phyloP scores from a whole-genome alignment of 1,140 invertebrate genomes.

The Drosophila ogumai region DNA sequence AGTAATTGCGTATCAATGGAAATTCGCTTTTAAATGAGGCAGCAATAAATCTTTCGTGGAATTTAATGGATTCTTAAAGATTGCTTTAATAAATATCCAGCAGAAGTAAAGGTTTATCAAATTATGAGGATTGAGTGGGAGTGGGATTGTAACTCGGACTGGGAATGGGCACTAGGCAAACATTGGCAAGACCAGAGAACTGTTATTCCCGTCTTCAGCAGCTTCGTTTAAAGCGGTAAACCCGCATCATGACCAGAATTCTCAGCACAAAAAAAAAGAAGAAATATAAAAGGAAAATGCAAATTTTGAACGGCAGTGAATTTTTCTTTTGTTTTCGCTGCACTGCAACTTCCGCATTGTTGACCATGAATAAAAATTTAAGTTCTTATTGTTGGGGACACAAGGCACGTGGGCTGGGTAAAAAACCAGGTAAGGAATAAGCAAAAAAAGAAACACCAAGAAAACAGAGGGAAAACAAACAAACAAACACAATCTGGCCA shows the following conservation, averaged over 20 bases:
- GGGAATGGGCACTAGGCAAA: neutral
- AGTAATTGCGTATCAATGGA: slow-evolving; percentile 44
- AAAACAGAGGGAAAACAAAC: slow-evolving; percentile 2
- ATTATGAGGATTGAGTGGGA: slow-evolving; percentile 15
- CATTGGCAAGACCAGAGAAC: slow-evolving; percentile 23
- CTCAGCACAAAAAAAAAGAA: slow-evolving; percentile 11
- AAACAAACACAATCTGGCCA: slow-evolving; percentile 37
- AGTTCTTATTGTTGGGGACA: slow-evolving; percentile 75
- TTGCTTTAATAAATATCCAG: neutral
- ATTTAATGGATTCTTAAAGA: slow-evolving; percentile 8
- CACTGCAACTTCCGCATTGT: slow-evolving; percentile 80
- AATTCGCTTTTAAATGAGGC: slow-evolving; percentile 13
- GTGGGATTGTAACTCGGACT: neutral
- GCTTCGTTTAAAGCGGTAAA: slow-evolving; percentile 48
- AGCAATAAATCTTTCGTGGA: slow-evolving; percentile 7
- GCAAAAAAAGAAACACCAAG: neutral
- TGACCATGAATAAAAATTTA: slow-evolving; percentile 84
- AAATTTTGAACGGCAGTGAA: slow-evolving; percentile 69
- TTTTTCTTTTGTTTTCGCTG: slow-evolving; percentile 75
- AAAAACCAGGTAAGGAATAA: slow-evolving; percentile 8
- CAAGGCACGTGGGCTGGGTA: slow-evolving; percentile 66
- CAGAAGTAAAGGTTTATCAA: neutral
- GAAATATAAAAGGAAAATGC: slow-evolving; percentile 50
- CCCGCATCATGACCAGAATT: slow-evolving; percentile 58
- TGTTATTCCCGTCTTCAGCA: slow-evolving; percentile 38